A percentile compares a stretch with the other conserved stretches of the same genome.
Evolutionary conservation across 2,797 vertebrate genomes (phyloP).

Genomic region (Sebastes kiyomatsui): DNA sequence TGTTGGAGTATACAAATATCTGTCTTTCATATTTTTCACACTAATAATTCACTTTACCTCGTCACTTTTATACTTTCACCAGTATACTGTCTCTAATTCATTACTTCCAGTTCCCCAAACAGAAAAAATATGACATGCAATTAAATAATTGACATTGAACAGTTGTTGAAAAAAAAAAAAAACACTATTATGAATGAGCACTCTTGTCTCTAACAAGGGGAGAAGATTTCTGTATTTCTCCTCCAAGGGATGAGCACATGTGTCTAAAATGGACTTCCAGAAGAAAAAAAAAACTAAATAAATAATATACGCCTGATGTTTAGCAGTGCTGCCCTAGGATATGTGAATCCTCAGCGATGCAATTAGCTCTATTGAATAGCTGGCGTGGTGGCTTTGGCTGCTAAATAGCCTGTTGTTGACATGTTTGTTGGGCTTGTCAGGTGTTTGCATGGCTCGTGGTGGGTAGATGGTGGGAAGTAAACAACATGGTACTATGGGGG

Average conservation of each 20-base stretch:
- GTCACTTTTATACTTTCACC: neutral
- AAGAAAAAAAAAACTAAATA: conserved; percentile 1
- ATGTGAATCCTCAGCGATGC: conserved; percentile 39
- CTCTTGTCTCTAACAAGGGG: conserved; percentile 9
- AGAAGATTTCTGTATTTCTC: conserved; percentile 3
- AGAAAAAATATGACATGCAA: neutral
- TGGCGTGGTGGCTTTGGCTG: conserved; percentile 41
- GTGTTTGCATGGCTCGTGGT: conserved; percentile 38
- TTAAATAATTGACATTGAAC: neutral
- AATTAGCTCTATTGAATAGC: conserved; percentile 61
- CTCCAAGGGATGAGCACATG: conserved; percentile 16
- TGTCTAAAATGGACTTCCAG: conserved; percentile 41
- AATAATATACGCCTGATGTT: conserved; percentile 44
- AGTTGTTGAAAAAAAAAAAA: neutral
- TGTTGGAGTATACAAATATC: neutral
- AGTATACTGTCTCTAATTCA: neutral
- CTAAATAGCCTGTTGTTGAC: conserved; percentile 59
- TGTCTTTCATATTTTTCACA: neutral
- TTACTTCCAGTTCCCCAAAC: neutral
- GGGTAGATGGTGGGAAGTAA: conserved; percentile 17
- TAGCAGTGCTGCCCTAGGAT: conserved; percentile 29
- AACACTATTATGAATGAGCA: conserved; percentile 5
- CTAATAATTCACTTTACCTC: neutral
- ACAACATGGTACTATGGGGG: conserved; percentile 2
- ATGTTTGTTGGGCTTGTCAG: conserved; percentile 49